Evolutionary conservation across 2,113 vertebrate genomes (phyloP), one percentile per base, ranked within the genome.

Genomic region (Lanius collurio): DNA sequence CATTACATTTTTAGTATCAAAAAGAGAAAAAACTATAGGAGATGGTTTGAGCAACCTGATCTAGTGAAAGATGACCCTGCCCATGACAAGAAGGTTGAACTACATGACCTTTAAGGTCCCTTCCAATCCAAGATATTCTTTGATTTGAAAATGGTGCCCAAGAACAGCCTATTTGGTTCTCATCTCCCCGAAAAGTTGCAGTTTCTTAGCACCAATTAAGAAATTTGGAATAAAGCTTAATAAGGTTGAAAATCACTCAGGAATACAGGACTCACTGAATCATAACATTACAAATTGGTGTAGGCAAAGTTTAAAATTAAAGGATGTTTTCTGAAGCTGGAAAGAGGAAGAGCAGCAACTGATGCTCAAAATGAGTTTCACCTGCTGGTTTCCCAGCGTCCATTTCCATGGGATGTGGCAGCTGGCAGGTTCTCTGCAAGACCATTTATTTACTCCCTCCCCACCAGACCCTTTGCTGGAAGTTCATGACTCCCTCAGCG

Each of bases 401-500:
- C 42, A 35, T 82, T 89, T 91, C 56, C 47, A 46, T 50, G 88
- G 52, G 53, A 78, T 69, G 64, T n/a, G 24, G 77, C 60, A 81
- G 77, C 52, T 93, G 87, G 76, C 71, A 74, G 21, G 21, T 80
- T 74, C 67, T 80, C 67, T 83, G 42, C 60, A 93, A 77, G 75
- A 88, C 19, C 56, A 74, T 91, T 87, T 93, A 83, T 93, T 96
- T 95, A 91, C 84, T 80, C 87, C 69, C 39, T 91, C 14, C 33
- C 52, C 10, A 10, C 57, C 75, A 69, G 26, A 69, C 15, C 44
- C 67, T 90, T 77, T 74, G 75, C 59, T 94, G 75, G 84, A 95
- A 94, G 79, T 88, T 95, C 95, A 90, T 23, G 83, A 59, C 71
- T 94, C 93, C 93, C 87, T 90, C 55, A 90, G 93, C 4, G 5